A percentile compares a stretch with the other conserved stretches of the same genome.
These are phyloP conservation scores for Denticeps clupeoides DNA, from an alignment of 2,797 vertebrate species.

Conservation along the genomic window DNA sequence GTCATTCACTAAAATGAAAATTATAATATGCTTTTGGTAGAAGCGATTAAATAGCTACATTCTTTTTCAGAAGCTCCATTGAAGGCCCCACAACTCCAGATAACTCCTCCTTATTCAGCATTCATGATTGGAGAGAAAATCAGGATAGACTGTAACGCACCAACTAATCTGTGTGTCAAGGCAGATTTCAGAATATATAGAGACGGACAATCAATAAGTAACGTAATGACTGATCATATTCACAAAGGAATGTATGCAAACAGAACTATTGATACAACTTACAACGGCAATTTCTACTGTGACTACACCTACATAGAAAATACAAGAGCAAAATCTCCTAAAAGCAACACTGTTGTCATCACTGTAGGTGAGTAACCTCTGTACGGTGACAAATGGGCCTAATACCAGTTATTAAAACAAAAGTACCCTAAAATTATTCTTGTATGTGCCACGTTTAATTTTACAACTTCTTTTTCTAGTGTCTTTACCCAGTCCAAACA, in stretches of 20 bases:
- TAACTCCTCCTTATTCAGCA: neutral
- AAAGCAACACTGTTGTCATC: slow-evolving; percentile 13
- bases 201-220: neutral
- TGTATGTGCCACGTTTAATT: too few relatives aligned
- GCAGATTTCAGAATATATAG: neutral
- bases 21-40: neutral
- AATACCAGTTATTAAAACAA: neutral
- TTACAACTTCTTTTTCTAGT: slow-evolving; percentile 22
- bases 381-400: neutral
- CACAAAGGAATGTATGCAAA: slow-evolving; percentile 5
- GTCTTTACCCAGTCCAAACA: slow-evolving; percentile 35
- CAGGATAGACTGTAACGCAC: slow-evolving; percentile 14
- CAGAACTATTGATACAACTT: neutral
- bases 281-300: slow-evolving; percentile 28
- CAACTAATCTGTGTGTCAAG: neutral
- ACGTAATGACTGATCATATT: neutral
- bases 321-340: neutral
- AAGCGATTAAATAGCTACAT: neutral
- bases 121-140: slow-evolving; percentile 21
- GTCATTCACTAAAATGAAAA: too few relatives aligned
- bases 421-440: too few relatives aligned
- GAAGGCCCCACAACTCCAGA: slow-evolving; percentile 7
- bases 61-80: neutral
- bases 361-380: slow-evolving; percentile 17
- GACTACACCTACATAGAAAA: neutral